Percentiles rank a stretch among this genome's conserved stretches.
Evolutionary conservation across 2,113 vertebrate species (phyloP).

Genomic region (Psilopogon haemacephalus): DNA sequence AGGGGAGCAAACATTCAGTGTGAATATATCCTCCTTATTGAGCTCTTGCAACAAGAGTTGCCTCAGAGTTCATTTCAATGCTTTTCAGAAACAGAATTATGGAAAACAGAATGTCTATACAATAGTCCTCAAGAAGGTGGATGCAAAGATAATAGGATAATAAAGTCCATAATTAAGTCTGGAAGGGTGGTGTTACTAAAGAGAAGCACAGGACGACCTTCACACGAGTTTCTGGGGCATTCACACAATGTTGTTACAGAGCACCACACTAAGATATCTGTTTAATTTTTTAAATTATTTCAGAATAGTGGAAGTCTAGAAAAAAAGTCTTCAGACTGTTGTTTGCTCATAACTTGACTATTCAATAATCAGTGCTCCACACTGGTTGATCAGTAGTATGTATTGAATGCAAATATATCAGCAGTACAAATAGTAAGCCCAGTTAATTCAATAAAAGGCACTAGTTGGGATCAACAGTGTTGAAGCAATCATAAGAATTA

Average conservation of each 20-base stretch:
- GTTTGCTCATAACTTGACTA: not conserved
- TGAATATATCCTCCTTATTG: not conserved
- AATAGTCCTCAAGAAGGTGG: not conserved
- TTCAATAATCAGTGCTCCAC: not conserved
- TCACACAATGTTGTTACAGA: not conserved
- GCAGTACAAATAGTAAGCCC: not conserved
- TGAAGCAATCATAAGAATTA: not conserved
- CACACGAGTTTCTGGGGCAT: not conserved
- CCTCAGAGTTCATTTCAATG: not conserved
- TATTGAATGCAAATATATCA: not conserved
- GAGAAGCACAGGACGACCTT: not conserved
- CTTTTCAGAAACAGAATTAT: not conserved
- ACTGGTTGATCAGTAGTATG: not conserved
- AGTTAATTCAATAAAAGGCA: not conserved
- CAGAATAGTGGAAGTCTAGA: not conserved
- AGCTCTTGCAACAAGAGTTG: not conserved
- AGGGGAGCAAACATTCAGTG: not conserved
- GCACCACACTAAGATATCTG: not conserved
- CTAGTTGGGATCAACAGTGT: not conserved
- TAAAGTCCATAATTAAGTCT: not conserved
- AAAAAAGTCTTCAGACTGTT: not conserved
- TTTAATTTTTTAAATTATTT: not conserved
- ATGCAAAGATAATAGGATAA: not conserved
- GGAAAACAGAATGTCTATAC: not conserved
- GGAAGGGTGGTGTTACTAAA: not conserved